These are phyloP conservation scores for Metopolophium dirhodum DNA, from an alignment of 1,140 invertebrate species.

Conservation along the genomic window DNA sequence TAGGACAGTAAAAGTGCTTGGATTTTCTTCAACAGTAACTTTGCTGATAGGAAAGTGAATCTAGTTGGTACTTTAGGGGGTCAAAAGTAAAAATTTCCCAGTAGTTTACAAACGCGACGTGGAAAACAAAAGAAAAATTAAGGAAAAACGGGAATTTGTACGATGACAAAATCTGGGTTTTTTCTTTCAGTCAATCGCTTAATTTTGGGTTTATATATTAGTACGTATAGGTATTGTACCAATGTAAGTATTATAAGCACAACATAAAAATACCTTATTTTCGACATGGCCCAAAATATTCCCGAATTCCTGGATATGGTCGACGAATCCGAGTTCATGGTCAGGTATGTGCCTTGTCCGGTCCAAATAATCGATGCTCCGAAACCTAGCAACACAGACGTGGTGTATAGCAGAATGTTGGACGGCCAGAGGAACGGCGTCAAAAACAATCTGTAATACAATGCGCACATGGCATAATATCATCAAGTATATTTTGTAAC, in stretches of 20 bases:
- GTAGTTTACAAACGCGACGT: too few species aligned
- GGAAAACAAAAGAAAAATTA: too few species aligned
- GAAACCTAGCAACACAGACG: constrained; percentile 83
- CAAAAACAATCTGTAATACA: constrained; percentile 74
- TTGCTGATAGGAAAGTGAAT: too few species aligned
- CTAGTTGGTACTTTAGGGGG: too few species aligned
- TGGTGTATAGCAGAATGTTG: constrained; percentile 80
- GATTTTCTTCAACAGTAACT: too few species aligned
- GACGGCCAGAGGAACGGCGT: constrained; percentile 82
- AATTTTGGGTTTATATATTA: neutral
- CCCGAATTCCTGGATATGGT: constrained; percentile 93
- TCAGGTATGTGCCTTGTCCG: constrained; percentile 92
- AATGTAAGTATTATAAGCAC: neutral
- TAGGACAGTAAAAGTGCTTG: too few species aligned
- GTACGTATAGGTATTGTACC: neutral
- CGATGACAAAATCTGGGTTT: neutral
- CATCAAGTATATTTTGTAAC: neutral
- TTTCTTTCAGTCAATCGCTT: neutral
- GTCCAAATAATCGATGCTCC: constrained; percentile 91
- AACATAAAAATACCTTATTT: constrained; percentile 22
- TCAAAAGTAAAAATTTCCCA: too few species aligned
- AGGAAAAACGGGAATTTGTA: too few species aligned
- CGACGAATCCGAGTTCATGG: constrained; percentile 82
- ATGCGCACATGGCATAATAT: too few species aligned
- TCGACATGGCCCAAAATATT: constrained; percentile 83